phyloP scores from a whole-genome alignment of 2,888 invertebrate species.

The Gisinianus flammeolus region DNA sequence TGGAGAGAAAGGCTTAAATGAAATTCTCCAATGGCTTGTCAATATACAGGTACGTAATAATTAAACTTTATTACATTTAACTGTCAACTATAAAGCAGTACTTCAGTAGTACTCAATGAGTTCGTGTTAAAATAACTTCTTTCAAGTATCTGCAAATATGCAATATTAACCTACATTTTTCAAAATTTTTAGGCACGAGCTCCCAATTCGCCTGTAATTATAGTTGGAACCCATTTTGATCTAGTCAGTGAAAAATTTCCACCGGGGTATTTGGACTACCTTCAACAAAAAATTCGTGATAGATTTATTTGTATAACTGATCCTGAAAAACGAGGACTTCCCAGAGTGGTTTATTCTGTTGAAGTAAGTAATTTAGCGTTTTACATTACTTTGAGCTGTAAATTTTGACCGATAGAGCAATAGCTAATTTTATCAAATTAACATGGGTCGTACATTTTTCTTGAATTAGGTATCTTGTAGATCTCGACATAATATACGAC shows the following conservation, averaged over 20 bases:
- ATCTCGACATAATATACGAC: constrained; percentile 85
- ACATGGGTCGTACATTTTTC: not conserved
- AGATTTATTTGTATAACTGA: constrained; percentile 90
- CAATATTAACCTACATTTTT: not conserved
- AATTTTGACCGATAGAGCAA: too few species aligned
- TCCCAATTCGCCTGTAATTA: constrained; percentile 93
- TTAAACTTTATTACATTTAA: constrained; percentile 27
- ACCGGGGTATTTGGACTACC: constrained; percentile 70
- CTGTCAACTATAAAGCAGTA: not conserved
- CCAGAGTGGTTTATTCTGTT: constrained; percentile 88
- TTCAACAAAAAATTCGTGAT: constrained; percentile 86
- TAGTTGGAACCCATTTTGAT: constrained; percentile 96
- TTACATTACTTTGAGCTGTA: too few species aligned
- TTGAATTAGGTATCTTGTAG: constrained; percentile 67
- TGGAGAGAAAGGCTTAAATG: constrained; percentile 86
- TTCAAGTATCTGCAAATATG: not conserved
- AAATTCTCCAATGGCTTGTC: constrained; percentile 94
- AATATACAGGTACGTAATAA: constrained; percentile 75
- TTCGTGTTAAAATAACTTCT: not conserved
- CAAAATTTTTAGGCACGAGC: constrained; percentile 75
- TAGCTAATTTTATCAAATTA: too few species aligned
- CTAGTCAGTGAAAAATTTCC: constrained; percentile 72
- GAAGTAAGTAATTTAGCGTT: constrained; percentile 78
- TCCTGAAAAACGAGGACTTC: constrained; percentile 93
- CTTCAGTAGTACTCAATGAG: not conserved